Conservation (phyloP, 2,797 vertebrate genomes). For the Silurus aristotelis region DNA sequence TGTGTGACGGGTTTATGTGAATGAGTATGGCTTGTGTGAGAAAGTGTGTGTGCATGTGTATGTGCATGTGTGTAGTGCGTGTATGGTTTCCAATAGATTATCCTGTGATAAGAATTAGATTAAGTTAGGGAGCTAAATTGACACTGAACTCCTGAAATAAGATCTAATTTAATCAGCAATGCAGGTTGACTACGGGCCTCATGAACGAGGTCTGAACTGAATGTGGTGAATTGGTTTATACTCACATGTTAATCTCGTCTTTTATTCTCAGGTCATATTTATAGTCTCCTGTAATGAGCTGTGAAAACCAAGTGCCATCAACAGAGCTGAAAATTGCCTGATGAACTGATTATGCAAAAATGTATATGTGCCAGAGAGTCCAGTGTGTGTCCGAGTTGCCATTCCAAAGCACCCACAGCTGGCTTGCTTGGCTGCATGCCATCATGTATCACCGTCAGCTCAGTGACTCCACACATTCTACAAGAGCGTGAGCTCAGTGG, state of each 20-base stretch:
- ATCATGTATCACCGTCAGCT: not conserved
- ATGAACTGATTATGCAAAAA: not conserved
- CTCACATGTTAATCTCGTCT: not conserved
- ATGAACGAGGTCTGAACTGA: constrained; percentile 2
- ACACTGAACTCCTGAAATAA: constrained; percentile 62
- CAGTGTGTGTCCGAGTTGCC: not conserved
- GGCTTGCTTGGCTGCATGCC: not conserved
- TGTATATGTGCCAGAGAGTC: not conserved
- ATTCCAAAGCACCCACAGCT: not conserved
- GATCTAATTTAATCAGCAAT: constrained; percentile 65
- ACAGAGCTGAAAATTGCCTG: not conserved
- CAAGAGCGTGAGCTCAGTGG: not conserved
- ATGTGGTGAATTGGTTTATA: constrained; percentile 7
- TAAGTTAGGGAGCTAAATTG: constrained; percentile 56
- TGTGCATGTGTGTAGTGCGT: not conserved
- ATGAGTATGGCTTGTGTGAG: not conserved
- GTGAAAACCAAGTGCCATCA: constrained; percentile 5
- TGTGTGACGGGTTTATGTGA: not conserved
- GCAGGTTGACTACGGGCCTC: constrained; percentile 58
- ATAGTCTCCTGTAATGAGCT: constrained; percentile 1
- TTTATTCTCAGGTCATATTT: constrained; percentile 1
- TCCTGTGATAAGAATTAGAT: constrained; percentile 59
- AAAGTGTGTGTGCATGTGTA: not conserved
- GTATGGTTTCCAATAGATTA: constrained; percentile 65
- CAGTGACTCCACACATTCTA: not conserved